Conservation (phyloP, 2,113 vertebrate genomes). For the Lutjanus erythropterus region DNA sequence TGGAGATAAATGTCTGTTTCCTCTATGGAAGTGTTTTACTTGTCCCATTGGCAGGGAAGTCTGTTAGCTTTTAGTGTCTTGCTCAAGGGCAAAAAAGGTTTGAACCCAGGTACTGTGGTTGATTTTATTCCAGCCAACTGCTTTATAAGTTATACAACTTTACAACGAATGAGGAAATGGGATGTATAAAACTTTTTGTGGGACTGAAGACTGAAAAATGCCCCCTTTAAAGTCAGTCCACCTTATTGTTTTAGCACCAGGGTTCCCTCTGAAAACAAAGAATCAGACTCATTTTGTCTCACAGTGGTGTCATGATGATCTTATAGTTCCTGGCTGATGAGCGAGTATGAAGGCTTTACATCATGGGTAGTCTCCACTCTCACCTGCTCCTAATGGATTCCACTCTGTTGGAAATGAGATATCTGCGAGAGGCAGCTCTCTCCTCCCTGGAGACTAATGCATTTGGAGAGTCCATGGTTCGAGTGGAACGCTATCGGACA, state of each 20-base stretch:
- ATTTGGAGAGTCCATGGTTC: slow-evolving; percentile 58
- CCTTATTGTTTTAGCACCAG: background rate
- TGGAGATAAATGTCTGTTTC: background rate
- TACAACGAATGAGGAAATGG: background rate
- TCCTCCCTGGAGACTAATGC: slow-evolving; percentile 66
- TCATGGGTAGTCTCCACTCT: slow-evolving; percentile 10
- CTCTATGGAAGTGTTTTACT: background rate
- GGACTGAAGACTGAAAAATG: background rate
- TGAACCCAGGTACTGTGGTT: background rate
- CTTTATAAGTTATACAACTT: background rate
- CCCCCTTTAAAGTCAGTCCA: background rate
- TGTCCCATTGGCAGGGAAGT: background rate
- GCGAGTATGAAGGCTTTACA: slow-evolving; percentile 18
- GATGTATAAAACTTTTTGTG: background rate
- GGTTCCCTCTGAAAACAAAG: background rate
- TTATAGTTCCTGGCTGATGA: slow-evolving; percentile 6
- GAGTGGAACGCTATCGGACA: slow-evolving; percentile 55
- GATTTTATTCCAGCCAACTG: background rate
- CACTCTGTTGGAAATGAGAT: slow-evolving; percentile 68
- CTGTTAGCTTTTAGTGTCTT: background rate
- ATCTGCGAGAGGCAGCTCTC: slow-evolving; percentile 54
- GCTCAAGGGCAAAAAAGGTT: background rate
- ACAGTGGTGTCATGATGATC: slow-evolving; percentile 15
- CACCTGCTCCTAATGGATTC: slow-evolving; percentile 69
- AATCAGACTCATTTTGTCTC: background rate